phyloP scores from a whole-genome alignment of 2,797 vertebrate species.

The Lagocephalus sceleratus region DNA sequence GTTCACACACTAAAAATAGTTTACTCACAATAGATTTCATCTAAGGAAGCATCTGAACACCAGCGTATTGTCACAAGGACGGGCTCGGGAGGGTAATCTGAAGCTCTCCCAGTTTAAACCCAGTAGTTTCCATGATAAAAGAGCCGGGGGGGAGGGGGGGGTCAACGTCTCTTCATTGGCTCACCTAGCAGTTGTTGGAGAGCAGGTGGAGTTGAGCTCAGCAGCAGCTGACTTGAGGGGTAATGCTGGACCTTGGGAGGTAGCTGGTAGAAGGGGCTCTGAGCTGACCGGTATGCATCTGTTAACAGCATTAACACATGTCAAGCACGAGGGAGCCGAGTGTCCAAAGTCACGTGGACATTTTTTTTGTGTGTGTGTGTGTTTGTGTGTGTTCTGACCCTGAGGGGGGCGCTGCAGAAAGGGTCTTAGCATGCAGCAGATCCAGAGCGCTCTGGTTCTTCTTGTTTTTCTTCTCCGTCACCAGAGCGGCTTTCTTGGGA shows the following conservation, averaged over 20 bases:
- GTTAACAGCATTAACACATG: constrained; percentile 14
- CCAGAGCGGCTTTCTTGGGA: constrained; percentile 87
- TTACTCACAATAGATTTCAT: no score
- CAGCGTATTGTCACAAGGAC: no score
- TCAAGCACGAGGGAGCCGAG: not conserved
- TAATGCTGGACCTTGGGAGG: constrained; percentile 97
- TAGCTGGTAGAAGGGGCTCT: constrained; percentile 95
- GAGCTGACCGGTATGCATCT: constrained; percentile 95
- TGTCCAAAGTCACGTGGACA: no score
- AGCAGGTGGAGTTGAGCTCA: constrained; percentile 87
- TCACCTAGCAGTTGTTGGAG: constrained; percentile 96
- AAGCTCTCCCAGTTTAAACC: not conserved
- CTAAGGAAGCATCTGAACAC: no score
- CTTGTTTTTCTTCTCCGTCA: constrained; percentile 86
- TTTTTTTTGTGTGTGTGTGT: not conserved
- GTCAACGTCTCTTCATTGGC: constrained; percentile 8
- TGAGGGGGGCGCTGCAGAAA: constrained; percentile 87
- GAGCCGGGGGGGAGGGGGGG: no score
- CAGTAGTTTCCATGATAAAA: not conserved
- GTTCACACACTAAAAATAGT: no score
- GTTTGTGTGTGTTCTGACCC: constrained; percentile 75
- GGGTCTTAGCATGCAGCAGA: constrained; percentile 89
- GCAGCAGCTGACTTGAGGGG: constrained; percentile 86
- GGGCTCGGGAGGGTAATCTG: no score
- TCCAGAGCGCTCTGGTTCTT: constrained; percentile 92